Evolutionary conservation across 2,113 vertebrate species (phyloP).

Genomic region (Ancistrus triradiatus): DNA sequence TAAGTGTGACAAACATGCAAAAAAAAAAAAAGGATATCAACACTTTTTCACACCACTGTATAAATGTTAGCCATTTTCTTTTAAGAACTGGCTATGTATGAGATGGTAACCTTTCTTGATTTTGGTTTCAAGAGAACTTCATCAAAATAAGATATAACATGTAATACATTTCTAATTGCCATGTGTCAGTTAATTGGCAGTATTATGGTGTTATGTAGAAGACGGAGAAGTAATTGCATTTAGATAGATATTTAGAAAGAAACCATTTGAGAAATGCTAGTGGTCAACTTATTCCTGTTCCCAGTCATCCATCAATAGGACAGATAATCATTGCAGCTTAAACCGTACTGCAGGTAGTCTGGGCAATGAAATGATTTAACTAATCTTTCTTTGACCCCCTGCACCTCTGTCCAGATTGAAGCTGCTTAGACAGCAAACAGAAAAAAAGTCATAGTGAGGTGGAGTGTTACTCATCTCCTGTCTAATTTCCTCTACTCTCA

Average conservation of each 20-base stretch:
- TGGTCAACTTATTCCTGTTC: neutral
- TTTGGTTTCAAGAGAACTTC: too few relatives aligned
- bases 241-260: neutral
- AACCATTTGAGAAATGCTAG: neutral
- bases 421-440: conserved; percentile 4
- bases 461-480: conserved; percentile 22
- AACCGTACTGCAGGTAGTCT: conserved; percentile 5
- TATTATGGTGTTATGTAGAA: too few relatives aligned
- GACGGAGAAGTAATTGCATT: too few relatives aligned
- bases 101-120: too few relatives aligned
- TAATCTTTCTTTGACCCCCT: conserved; percentile 4
- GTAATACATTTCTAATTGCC: too few relatives aligned
- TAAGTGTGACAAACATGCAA: too few relatives aligned
- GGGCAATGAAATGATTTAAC: conserved; percentile 7
- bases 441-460: conserved; percentile 1
- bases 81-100: too few relatives aligned
- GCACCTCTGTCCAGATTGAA: conserved; percentile 9
- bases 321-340: conserved; percentile 18
- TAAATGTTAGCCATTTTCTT: too few relatives aligned
- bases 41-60: too few relatives aligned
- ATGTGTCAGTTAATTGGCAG: too few relatives aligned
- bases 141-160: too few relatives aligned
- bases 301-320: conserved; percentile 12
- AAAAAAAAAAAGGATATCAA: too few relatives aligned
- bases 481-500: conserved; percentile 42